Conservation (phyloP, 2,888 invertebrate genomes). For the Apomyelois bistriatella region DNA sequence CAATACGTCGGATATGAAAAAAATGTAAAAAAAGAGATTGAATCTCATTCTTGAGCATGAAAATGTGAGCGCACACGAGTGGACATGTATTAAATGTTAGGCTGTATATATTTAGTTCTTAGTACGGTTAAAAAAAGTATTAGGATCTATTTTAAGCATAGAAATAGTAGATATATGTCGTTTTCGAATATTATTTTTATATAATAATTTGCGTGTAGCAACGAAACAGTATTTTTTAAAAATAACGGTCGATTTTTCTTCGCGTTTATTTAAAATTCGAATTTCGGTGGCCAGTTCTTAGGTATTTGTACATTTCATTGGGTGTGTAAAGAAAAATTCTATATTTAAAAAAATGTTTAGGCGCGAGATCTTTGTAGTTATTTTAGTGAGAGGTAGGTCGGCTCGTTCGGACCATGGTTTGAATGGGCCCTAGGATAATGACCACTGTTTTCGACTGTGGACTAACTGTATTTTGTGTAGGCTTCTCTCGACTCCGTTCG, state of each 20-base stretch:
- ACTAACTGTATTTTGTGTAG: constrained; percentile 1
- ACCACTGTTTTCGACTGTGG: constrained; percentile 6
- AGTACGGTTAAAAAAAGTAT: constrained; percentile 50
- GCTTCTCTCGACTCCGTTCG: constrained; percentile 5
- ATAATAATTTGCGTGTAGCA: constrained; percentile 66
- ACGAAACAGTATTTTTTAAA: constrained; percentile 68
- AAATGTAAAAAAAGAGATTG: constrained; percentile 34
- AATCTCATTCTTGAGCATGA: constrained; percentile 43
- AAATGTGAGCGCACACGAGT: constrained; percentile 21
- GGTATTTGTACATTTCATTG: constrained; percentile 48
- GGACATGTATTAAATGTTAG: constrained; percentile 48
- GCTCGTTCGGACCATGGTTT: background rate
- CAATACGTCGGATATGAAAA: constrained; percentile 26
- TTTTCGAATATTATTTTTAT: constrained; percentile 64
- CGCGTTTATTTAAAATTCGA: constrained; percentile 23
- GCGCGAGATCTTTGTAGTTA: constrained; percentile 9
- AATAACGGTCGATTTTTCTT: constrained; percentile 17
- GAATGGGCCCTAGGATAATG: background rate
- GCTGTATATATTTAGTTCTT: constrained; percentile 57
- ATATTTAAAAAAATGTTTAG: constrained; percentile 26
- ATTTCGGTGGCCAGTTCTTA: constrained; percentile 61
- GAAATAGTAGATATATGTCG: constrained; percentile 45
- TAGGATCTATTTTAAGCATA: constrained; percentile 67
- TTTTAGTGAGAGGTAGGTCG: constrained; percentile 5
- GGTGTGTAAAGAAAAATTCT: constrained; percentile 34